Evolutionary conservation across 2,888 invertebrate genomes (phyloP), one percentile per base, ranked within the genome.

Genomic region (Entomobrya multifasciata): DNA sequence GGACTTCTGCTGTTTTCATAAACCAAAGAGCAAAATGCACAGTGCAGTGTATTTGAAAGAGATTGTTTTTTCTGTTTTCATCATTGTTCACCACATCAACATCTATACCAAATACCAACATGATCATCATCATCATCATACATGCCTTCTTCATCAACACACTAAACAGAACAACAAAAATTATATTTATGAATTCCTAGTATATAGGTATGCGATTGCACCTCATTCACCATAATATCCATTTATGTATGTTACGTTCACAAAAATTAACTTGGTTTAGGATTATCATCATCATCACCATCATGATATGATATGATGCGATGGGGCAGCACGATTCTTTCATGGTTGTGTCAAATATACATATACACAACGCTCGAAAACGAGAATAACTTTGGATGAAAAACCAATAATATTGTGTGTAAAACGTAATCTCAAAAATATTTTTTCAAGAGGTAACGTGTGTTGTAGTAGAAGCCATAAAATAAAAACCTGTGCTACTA

Each of bases 31-130:
- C 25, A 25, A 36, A 36, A n/a, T n/a, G n/a, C n/a, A n/a, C n/a
- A n/a, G 36, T 36, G 4, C 36, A 36, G 36, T 36, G 8, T 8
- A 8, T 36, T 6, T 36, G 36, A 6, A 36, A 49, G 52, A 27
- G 60, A 27, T 60, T 60, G 60, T 27, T 60, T 60, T n/a, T 60
- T 60, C 27, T 60, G 60, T 27, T 60, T 60, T 27, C 60, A 60
- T 60, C 60, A 60, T 60, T 60, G 4, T 22, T 52, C 41, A 52
- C 52, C 67, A 80, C 41, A 80, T 3, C 79, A 78, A 13, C 65
- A 78, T 30, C 78, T 30, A 17, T 47, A 78, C 52, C 52, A 13
- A 22, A 25, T 13, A 57, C 22, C 57, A 57, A 25, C 57, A 57
- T 57, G 11, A 25, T 22, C 11, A 57, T 25, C 20, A 22, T 57